phyloP scores from a whole-genome alignment of 2,113 vertebrate genomes.

The human (Homo sapiens) region DNA sequence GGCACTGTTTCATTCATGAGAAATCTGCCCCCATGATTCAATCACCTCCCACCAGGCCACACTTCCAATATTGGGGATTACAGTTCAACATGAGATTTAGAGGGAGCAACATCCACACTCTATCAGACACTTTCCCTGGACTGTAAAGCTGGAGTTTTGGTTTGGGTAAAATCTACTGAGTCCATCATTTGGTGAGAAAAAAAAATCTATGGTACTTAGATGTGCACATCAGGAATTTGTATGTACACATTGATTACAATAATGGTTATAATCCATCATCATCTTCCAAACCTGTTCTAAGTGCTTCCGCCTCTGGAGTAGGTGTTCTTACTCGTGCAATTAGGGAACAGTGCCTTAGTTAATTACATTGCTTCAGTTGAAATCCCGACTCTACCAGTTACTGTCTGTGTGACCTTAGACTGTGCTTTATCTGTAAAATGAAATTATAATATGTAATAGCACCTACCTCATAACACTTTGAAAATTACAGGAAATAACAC shows the following conservation, averaged over 20 bases:
- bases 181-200: neutral
- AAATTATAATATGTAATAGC: neutral
- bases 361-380: neutral
- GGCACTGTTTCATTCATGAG: too few relatives aligned
- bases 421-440: neutral
- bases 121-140: neutral
- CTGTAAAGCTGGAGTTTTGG: neutral
- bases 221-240: neutral
- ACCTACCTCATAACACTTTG: neutral
- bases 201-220: neutral
- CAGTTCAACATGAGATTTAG: too few relatives aligned
- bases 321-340: neutral
- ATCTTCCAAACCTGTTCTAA: neutral
- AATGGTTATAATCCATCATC: neutral
- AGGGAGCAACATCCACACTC: too few relatives aligned
- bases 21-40: too few relatives aligned
- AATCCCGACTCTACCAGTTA: neutral
- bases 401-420: neutral
- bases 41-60: too few relatives aligned
- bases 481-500: neutral
- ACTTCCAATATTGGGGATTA: too few relatives aligned
- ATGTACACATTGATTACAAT: neutral
- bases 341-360: neutral
- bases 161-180: neutral
- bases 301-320: neutral